phyloP scores from a whole-genome alignment of 2,888 invertebrate species.

The Nudaria mundana region DNA sequence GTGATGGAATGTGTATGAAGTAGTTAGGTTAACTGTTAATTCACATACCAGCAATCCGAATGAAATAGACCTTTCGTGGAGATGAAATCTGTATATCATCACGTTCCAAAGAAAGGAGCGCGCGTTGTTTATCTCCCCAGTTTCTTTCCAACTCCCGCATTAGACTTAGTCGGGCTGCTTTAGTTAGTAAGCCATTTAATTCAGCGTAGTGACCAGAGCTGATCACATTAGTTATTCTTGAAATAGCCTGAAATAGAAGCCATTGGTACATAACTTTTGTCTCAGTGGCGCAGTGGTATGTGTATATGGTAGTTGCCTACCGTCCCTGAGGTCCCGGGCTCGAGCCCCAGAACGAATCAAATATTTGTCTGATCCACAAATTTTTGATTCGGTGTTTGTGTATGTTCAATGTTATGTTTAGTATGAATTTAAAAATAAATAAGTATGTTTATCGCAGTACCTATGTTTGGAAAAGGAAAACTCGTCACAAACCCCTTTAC shows the following conservation, averaged over 20 bases:
- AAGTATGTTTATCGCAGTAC: too few species aligned
- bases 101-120: constrained; percentile 52
- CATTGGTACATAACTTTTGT: background rate
- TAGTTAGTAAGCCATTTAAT: constrained; percentile 68
- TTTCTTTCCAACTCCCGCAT: constrained; percentile 68
- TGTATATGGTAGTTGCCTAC: too few species aligned
- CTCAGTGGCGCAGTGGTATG: too few species aligned
- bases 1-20: background rate
- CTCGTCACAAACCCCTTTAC: too few species aligned
- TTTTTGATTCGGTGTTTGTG: too few species aligned
- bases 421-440: too few species aligned
- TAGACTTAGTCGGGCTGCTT: constrained; percentile 63
- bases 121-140: constrained; percentile 61
- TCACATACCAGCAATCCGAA: constrained; percentile 67
- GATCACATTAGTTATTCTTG: constrained; percentile 66
- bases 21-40: too few species aligned
- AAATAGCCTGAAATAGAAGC: constrained; percentile 58
- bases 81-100: constrained; percentile 72
- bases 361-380: too few species aligned
- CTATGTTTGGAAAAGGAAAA: too few species aligned
- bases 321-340: too few species aligned
- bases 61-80: constrained; percentile 73
- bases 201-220: constrained; percentile 60
- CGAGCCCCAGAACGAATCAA: too few species aligned
- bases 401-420: too few species aligned